A percentile compares a stretch with the other conserved stretches of the same genome.
These are phyloP conservation scores for Dicyrtoma fusca DNA, from an alignment of 2,888 invertebrate genomes.

Conservation along the genomic window DNA sequence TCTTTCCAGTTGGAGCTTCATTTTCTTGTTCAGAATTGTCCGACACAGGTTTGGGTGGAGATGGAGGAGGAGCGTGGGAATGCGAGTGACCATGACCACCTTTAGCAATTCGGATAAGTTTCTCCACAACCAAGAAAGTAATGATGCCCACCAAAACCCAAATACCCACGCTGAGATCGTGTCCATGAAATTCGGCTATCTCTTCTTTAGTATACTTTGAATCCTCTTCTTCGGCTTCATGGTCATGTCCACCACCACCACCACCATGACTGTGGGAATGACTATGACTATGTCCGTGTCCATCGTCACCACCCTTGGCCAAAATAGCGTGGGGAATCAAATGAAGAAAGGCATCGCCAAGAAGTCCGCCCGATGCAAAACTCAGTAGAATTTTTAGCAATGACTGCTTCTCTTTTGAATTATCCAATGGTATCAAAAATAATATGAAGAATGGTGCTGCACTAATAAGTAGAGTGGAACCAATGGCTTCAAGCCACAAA, in stretches of 20 bases:
- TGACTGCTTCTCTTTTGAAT: slow-evolving; percentile 79
- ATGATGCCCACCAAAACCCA: slow-evolving; percentile 94
- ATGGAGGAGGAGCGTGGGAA: slow-evolving; percentile 54
- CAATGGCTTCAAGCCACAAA: slow-evolving; percentile 80
- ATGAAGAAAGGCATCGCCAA: slow-evolving; percentile 98
- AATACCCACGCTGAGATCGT: slow-evolving; percentile 88
- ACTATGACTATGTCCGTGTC: slow-evolving; percentile 60
- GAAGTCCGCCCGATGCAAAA: slow-evolving; percentile 91
- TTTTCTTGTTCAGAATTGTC: slow-evolving; percentile 37
- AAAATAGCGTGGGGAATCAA: slow-evolving; percentile 93
- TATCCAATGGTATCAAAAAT: slow-evolving; percentile 89
- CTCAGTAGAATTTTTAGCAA: slow-evolving; percentile 86
- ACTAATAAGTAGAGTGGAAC: slow-evolving; percentile 91
- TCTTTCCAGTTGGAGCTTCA: neutral
- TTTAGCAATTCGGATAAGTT: slow-evolving; percentile 83
- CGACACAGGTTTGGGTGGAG: slow-evolving; percentile 40
- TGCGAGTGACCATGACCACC: slow-evolving; percentile 80
- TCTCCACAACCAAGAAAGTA: slow-evolving; percentile 90
- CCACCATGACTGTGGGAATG: slow-evolving; percentile 62
- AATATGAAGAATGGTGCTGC: slow-evolving; percentile 92
- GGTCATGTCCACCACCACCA: slow-evolving; percentile 59
- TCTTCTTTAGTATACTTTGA: slow-evolving; percentile 43
- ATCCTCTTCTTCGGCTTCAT: slow-evolving; percentile 21
- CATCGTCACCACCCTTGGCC: slow-evolving; percentile 59
- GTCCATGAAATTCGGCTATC: slow-evolving; percentile 63